Evolutionary conservation across 2,113 vertebrate genomes (phyloP), one percentile per base, ranked within the genome.

Genomic region (Columbina picui): DNA sequence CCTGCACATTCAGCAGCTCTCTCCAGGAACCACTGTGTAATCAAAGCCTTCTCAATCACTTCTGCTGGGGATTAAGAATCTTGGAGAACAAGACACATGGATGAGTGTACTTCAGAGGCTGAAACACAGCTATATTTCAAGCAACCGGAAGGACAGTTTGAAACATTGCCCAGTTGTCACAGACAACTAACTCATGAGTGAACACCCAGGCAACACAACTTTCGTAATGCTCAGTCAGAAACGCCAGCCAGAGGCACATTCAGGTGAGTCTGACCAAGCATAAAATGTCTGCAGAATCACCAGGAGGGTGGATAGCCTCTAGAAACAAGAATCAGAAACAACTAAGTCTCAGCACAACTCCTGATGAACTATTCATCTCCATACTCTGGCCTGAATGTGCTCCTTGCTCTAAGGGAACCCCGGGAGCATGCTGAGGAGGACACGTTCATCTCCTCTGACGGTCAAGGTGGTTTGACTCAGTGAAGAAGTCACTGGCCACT

Each of bases 381-480:
- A 7, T 12, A 10, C 11, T 65, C 56, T 6, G 38, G 36, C 55
- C 30, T 22, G 21, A 70, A 34, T 0, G 4, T 32, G 47, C 29
- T 67, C n/a, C 20, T 65, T 75, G 29, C 56, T 70, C 17, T 17
- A 49, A 36, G 19, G 13, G 30, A 84, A 32, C 30, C 18, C 57
- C 0, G 27, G 61, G 3, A 78, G 32, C 29, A 75, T 0, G 0
- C 29, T 20, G 34, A 86, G 27, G 29, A 60, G 8, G 15, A 68
- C 45, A 50, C 1, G 12, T 1, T 63, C 34, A 50, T 7, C 34
- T 61, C 38, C 64, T 88, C 43, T 60, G 39, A 70, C 84, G 74
- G 38, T 15, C 80, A 81, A 71, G 18, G 60, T 38, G 39, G n/a
- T 53, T n/a, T 19, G 14, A 59, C 22, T 23, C 12, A 16, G 6